Percentiles rank a stretch among this genome's conserved stretches.
These are phyloP conservation scores for Andrena bicolor DNA, from an alignment of 2,888 invertebrate species.

Conservation along the genomic window DNA sequence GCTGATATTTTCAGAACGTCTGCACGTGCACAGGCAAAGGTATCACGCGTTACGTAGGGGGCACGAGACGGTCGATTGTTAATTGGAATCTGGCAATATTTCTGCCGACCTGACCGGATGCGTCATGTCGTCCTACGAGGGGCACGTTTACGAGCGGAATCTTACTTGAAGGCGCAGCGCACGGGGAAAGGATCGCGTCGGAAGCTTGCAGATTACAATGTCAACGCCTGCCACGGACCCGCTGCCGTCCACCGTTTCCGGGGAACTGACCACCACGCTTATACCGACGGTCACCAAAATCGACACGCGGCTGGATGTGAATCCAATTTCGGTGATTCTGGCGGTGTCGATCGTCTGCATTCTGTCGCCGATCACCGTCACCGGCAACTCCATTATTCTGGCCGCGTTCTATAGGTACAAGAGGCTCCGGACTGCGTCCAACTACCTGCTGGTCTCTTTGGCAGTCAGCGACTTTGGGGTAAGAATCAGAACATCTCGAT, in stretches of 20 bases:
- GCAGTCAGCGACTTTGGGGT: conserved; percentile 88
- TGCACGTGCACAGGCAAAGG: neutral
- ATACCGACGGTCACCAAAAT: conserved; percentile 79
- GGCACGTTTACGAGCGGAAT: conserved; percentile 59
- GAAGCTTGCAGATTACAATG: conserved; percentile 72
- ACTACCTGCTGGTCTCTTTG: conserved; percentile 87
- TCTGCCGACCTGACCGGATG: conserved; percentile 16
- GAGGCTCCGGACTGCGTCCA: conserved; percentile 88
- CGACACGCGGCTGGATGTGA: conserved; percentile 78
- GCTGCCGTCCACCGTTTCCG: conserved; percentile 73
- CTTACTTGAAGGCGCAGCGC: conserved; percentile 55
- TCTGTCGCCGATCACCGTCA: conserved; percentile 87
- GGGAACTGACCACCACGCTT: conserved; percentile 77
- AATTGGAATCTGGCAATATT: conserved; percentile 3
- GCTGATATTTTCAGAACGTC: conserved; percentile 10
- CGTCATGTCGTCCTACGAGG: conserved; percentile 62
- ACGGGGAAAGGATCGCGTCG: conserved; percentile 24
- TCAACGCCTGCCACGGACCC: conserved; percentile 77
- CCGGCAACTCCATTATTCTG: conserved; percentile 87
- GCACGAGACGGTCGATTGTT: neutral
- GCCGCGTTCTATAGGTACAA: conserved; percentile 88
- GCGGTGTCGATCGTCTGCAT: conserved; percentile 86
- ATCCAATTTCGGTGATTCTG: conserved; percentile 85
- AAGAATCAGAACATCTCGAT: conserved; percentile 65
- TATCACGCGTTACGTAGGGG: neutral